Percentiles rank a stretch among this genome's conserved stretches.
phyloP scores from a whole-genome alignment of 2,888 invertebrate species.

The Lasioglossum figueresi region DNA sequence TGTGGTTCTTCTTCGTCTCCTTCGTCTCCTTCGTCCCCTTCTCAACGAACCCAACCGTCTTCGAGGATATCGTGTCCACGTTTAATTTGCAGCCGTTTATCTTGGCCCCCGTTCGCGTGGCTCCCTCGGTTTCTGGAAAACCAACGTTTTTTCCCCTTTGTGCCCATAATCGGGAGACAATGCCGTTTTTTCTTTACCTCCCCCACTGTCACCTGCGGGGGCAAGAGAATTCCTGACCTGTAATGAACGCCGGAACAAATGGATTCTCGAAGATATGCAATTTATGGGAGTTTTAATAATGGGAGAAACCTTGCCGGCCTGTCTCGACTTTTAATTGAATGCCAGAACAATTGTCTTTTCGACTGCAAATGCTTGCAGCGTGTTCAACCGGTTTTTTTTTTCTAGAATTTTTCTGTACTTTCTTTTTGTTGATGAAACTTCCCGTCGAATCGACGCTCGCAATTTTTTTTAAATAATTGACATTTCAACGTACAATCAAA shows the following conservation, averaged over 20 bases:
- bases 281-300: background rate
- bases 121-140: background rate
- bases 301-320: background rate
- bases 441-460: background rate
- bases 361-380: too few relatives aligned
- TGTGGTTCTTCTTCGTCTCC: slow-evolving; percentile 18
- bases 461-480: background rate
- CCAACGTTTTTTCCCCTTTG: slow-evolving; percentile 22
- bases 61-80: slow-evolving; percentile 35
- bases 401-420: background rate
- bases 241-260: slow-evolving; percentile 23
- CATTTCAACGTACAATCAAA: background rate
- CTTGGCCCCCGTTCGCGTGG: slow-evolving; percentile 31
- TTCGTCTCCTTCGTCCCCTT: background rate
- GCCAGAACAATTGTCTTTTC: background rate
- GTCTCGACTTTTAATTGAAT: background rate
- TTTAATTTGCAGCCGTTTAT: slow-evolving; percentile 56
- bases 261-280: background rate
- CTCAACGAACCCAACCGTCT: background rate
- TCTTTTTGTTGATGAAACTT: background rate
- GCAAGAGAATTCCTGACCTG: slow-evolving; percentile 24
- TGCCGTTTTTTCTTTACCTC: background rate
- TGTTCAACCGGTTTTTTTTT: background rate
- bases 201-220: too few relatives aligned
- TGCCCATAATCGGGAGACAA: slow-evolving; percentile 51